A percentile compares a stretch with the other conserved stretches of the same genome.
These are phyloP conservation scores for Hartigia nigra DNA, from an alignment of 2,888 invertebrate genomes.

Conservation along the genomic window DNA sequence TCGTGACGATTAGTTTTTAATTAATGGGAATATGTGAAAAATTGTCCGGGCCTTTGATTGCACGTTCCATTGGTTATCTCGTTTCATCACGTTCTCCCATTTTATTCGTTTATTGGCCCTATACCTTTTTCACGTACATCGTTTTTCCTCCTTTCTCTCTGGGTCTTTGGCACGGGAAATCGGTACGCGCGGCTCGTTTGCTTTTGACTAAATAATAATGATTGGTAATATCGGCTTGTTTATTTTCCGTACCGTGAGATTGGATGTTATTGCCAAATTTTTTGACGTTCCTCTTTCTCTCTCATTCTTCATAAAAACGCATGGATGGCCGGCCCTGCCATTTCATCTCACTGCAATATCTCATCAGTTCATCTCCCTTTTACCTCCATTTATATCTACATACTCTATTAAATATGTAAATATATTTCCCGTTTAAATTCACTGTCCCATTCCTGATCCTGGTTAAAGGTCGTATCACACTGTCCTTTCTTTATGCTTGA, in stretches of 20 bases:
- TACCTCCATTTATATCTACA: too few species aligned
- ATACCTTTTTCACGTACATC: not conserved
- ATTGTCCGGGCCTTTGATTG: constrained; percentile 35
- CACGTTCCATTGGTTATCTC: constrained; percentile 16
- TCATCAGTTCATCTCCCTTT: constrained; percentile 11
- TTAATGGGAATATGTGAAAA: constrained; percentile 35
- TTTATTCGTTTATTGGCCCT: not conserved
- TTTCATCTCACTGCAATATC: not conserved
- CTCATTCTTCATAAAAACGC: constrained; percentile 29
- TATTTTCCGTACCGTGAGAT: constrained; percentile 31
- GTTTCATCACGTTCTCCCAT: not conserved
- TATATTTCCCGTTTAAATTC: not conserved
- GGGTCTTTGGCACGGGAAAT: not conserved
- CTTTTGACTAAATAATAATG: constrained; percentile 42
- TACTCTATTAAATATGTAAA: not conserved
- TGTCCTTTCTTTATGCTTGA: too few species aligned
- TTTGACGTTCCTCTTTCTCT: constrained; percentile 11
- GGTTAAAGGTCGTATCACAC: not conserved
- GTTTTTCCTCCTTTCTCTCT: not conserved
- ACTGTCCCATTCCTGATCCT: not conserved
- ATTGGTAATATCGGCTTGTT: constrained; percentile 41
- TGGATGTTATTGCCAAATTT: constrained; percentile 30
- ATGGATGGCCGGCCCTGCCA: constrained; percentile 12
- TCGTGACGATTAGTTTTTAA: constrained; percentile 41
- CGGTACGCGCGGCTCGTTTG: constrained; percentile 25